Percentiles rank a stretch among this genome's conserved stretches.
phyloP scores from a whole-genome alignment of 2,113 vertebrate species.

The Scopus umbretta region DNA sequence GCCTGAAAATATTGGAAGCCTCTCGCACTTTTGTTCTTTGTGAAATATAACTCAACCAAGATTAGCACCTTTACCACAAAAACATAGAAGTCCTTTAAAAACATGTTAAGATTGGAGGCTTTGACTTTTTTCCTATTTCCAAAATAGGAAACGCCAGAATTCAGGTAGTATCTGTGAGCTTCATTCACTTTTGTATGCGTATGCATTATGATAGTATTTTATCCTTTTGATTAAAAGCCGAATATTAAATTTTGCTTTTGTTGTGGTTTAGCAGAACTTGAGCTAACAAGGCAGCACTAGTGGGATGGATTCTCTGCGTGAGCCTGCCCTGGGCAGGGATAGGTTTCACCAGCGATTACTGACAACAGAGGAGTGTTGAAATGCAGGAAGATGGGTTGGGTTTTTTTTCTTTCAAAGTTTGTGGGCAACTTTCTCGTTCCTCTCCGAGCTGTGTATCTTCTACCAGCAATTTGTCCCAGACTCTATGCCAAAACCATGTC shows the following conservation, averaged over 20 bases:
- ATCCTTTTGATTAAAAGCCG: neutral
- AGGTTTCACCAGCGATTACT: neutral
- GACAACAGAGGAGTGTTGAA: neutral
- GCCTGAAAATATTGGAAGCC: neutral
- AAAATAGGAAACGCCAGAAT: neutral
- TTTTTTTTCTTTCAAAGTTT: neutral
- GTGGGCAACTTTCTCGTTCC: neutral
- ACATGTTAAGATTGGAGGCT: neutral
- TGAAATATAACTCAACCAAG: neutral
- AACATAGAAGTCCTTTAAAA: neutral
- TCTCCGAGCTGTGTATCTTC: neutral
- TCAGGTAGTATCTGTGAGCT: neutral
- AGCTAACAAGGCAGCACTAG: neutral
- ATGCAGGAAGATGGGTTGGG: neutral
- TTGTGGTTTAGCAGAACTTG: slow-evolving; percentile 29
- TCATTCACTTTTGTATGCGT: neutral
- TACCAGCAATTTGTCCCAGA: slow-evolving; percentile 28
- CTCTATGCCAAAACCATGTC: neutral
- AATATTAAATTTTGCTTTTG: neutral
- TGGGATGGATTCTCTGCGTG: neutral
- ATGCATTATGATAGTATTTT: neutral
- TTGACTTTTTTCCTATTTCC: neutral
- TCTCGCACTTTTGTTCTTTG: neutral
- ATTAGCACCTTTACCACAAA: slow-evolving; percentile 5
- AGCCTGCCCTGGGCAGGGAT: neutral